Evolutionary conservation across 2,888 invertebrate genomes (phyloP).

Genomic region (Odontomyia ornata): DNA sequence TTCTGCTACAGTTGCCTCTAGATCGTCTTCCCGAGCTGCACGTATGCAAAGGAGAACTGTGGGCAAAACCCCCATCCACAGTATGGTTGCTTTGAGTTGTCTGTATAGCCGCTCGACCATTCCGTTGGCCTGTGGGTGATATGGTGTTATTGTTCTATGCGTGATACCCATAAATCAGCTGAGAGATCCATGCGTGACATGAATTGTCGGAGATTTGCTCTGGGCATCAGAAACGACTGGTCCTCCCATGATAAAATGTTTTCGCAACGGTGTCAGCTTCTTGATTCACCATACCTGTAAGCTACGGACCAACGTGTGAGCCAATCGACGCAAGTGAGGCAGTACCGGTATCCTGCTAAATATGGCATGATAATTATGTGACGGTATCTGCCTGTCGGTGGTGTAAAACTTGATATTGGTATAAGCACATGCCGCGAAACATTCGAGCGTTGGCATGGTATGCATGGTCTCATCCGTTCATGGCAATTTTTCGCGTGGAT

Average conservation of each 20-base stretch:
- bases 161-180: slow-evolving; percentile 53
- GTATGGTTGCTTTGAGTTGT: slow-evolving; percentile 58
- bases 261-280: too few species aligned
- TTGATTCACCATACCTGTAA: slow-evolving; percentile 44
- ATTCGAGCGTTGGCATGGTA: background rate
- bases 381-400: background rate
- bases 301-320: slow-evolving; percentile 41
- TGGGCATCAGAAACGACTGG: too few species aligned
- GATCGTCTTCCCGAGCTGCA: slow-evolving; percentile 53
- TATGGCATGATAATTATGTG: background rate
- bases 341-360: slow-evolving; percentile 35
- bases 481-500: too few species aligned
- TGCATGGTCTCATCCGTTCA: too few species aligned
- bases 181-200: slow-evolving; percentile 53
- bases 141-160: slow-evolving; percentile 54
- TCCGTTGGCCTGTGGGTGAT: slow-evolving; percentile 60
- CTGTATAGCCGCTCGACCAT: slow-evolving; percentile 61
- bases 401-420: background rate
- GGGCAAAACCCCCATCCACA: slow-evolving; percentile 55
- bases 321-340: slow-evolving; percentile 34
- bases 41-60: slow-evolving; percentile 57
- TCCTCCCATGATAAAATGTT: slow-evolving; percentile 53
- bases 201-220: too few species aligned
- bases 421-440: background rate
- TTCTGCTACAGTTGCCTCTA: slow-evolving; percentile 54